These are phyloP conservation scores for Eleginops maclovinus DNA, from an alignment of 2,113 vertebrate species.

Conservation along the genomic window DNA sequence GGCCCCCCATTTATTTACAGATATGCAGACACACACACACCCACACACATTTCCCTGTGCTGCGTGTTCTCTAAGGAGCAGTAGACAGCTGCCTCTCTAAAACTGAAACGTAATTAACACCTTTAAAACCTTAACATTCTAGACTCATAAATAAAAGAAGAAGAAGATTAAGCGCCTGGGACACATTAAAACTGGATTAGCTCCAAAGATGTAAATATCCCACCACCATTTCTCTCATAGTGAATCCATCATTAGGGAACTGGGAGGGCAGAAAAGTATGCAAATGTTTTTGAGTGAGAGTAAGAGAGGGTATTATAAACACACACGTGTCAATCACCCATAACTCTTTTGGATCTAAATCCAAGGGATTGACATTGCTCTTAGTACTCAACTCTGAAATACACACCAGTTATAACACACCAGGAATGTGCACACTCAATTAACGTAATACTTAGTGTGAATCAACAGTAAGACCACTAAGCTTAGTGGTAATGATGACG, in stretches of 20 bases:
- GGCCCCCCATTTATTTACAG: background rate
- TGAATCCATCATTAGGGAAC: constrained; percentile 60
- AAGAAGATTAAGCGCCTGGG: constrained; percentile 58
- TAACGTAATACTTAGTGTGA: background rate
- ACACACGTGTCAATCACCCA: constrained; percentile 55
- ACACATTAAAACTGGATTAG: constrained; percentile 75
- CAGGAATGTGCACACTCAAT: constrained; percentile 10
- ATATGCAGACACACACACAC: constrained; percentile 19
- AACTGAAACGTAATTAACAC: constrained; percentile 75
- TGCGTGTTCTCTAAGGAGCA: constrained; percentile 29
- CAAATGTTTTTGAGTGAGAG: constrained; percentile 42
- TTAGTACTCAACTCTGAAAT: constrained; percentile 40
- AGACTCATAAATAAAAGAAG: constrained; percentile 74
- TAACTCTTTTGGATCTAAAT: constrained; percentile 37
- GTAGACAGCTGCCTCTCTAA: constrained; percentile 77
- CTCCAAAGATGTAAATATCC: constrained; percentile 72
- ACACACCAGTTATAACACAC: constrained; percentile 29
- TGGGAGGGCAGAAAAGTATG: constrained; percentile 29
- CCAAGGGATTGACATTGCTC: constrained; percentile 42
- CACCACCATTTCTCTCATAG: constrained; percentile 66
- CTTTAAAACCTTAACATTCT: constrained; percentile 73
- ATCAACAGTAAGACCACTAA: background rate
- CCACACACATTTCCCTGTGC: constrained; percentile 19
- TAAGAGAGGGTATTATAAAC: constrained; percentile 22
- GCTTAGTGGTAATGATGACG: constrained; percentile 15